These are phyloP conservation scores for Periplaneta americana DNA, from an alignment of 1,140 invertebrate species.

Conservation along the genomic window DNA sequence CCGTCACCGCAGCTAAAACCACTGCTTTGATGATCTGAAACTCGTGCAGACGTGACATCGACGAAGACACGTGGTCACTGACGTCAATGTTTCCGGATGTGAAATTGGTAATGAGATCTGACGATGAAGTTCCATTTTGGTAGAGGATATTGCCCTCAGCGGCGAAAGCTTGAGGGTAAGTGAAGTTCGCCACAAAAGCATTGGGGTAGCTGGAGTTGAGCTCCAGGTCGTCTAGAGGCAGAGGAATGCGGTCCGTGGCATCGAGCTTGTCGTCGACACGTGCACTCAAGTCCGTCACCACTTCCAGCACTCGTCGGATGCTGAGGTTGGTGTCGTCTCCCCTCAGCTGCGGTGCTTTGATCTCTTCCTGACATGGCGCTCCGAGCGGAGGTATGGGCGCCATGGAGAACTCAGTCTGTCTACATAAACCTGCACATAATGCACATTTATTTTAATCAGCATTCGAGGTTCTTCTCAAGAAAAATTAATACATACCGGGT, in stretches of 20 bases:
- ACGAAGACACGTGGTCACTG: background rate
- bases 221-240: background rate
- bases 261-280: too few relatives aligned
- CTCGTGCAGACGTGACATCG: constrained; percentile 3
- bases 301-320: background rate
- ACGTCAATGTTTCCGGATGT: background rate
- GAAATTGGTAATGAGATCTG: background rate
- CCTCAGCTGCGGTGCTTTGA: background rate
- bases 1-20: constrained; percentile 27
- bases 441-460: background rate
- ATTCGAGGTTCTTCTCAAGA: background rate
- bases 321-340: background rate
- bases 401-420: background rate
- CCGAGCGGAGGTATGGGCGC: background rate
- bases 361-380: background rate
- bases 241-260: too few relatives aligned
- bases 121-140: background rate
- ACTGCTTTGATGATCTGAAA: constrained; percentile 30
- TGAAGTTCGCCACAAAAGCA: too few relatives aligned
- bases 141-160: background rate
- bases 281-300: background rate
- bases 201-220: too few relatives aligned
- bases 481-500: too few relatives aligned
- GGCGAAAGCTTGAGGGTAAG: background rate
- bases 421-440: background rate